Evolutionary conservation across 2,888 invertebrate genomes (phyloP).

Genomic region (Melangyna quadrimaculata): DNA sequence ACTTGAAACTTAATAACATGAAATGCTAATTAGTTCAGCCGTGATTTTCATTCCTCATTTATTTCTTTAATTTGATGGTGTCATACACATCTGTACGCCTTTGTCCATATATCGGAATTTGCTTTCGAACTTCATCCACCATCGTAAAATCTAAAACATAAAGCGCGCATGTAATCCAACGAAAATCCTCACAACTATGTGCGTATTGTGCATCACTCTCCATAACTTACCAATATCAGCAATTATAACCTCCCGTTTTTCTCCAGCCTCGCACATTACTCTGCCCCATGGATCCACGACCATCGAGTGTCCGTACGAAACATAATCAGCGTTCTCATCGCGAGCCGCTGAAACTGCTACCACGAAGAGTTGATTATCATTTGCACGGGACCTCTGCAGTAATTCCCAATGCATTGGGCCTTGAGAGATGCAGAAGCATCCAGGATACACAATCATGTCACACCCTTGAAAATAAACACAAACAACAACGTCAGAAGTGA

Average conservation of each 20-base stretch:
- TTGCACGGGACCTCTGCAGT: conserved; percentile 89
- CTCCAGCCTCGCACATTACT: conserved; percentile 86
- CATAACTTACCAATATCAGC: conserved; percentile 83
- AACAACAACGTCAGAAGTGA: background rate
- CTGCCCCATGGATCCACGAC: conserved; percentile 90
- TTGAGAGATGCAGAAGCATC: conserved; percentile 86
- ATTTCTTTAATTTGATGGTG: conserved; percentile 75
- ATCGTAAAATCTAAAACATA: conserved; percentile 84
- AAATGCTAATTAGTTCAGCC: background rate
- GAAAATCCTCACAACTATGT: background rate
- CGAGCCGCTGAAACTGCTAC: conserved; percentile 93
- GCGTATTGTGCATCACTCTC: too few relatives aligned
- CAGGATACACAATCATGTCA: conserved; percentile 93
- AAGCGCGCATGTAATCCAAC: conserved; percentile 16
- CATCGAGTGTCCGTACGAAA: conserved; percentile 94
- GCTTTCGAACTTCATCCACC: conserved; percentile 88
- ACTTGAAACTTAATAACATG: background rate
- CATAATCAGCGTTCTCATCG: conserved; percentile 88
- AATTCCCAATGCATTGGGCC: conserved; percentile 97
- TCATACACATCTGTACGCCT: conserved; percentile 89
- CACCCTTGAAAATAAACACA: conserved; percentile 84
- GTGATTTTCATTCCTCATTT: background rate
- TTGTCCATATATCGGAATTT: conserved; percentile 91
- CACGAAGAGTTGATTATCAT: conserved; percentile 94
- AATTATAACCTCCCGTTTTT: conserved; percentile 86